These are phyloP conservation scores for Drosophila recens DNA, from an alignment of 2,888 invertebrate genomes.

Conservation along the genomic window DNA sequence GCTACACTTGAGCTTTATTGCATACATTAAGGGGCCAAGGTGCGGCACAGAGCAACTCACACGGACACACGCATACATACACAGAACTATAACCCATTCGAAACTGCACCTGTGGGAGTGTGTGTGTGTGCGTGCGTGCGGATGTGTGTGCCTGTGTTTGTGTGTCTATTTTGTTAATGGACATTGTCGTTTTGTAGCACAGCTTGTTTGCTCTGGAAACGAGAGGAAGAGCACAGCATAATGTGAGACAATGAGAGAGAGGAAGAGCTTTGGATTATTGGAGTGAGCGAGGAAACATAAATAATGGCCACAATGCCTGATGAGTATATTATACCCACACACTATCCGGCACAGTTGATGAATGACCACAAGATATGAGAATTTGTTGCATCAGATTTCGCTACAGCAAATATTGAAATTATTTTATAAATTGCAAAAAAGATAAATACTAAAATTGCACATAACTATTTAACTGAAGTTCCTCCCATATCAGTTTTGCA, in stretches of 20 bases:
- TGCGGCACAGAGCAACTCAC: slow-evolving; percentile 66
- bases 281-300: slow-evolving; percentile 39
- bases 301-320: slow-evolving; percentile 49
- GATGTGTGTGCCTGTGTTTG: slow-evolving; percentile 19
- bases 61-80: slow-evolving; percentile 32
- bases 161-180: slow-evolving; percentile 72
- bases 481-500: slow-evolving; percentile 1
- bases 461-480: not conserved
- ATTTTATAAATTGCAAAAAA: slow-evolving; percentile 25
- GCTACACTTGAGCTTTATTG: slow-evolving; percentile 78
- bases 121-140: slow-evolving; percentile 25
- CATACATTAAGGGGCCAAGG: slow-evolving; percentile 80
- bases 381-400: slow-evolving; percentile 7
- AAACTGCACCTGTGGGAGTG: slow-evolving; percentile 47
- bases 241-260: not conserved
- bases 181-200: slow-evolving; percentile 63
- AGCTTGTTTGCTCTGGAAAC: slow-evolving; percentile 22
- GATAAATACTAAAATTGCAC: slow-evolving; percentile 20
- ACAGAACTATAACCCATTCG: slow-evolving; percentile 15
- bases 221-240: not conserved
- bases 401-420: slow-evolving; percentile 19
- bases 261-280: not conserved
- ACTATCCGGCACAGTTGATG: slow-evolving; percentile 30
- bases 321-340: slow-evolving; percentile 17
- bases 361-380: slow-evolving; percentile 25